Evolutionary conservation across 53 echinoderm and acorn worm genomes (phyloP).

Genomic region (Stichopus horrens): DNA sequence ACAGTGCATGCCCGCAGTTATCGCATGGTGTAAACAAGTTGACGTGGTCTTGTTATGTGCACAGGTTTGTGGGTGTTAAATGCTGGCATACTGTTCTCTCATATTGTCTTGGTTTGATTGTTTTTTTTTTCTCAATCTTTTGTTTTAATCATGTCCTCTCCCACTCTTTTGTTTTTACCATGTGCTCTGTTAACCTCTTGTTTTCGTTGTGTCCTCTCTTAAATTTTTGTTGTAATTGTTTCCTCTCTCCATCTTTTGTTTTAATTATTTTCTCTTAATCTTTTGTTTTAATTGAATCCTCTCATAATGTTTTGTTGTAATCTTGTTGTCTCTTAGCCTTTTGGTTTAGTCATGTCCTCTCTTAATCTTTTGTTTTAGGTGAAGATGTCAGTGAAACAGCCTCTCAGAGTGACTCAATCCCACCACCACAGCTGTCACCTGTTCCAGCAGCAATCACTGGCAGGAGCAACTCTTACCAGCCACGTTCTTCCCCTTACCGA

Average conservation of each 20-base stretch:
- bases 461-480: slow-evolving; percentile 76
- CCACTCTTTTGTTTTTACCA: too few relatives aligned
- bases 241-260: too few relatives aligned
- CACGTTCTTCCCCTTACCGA: slow-evolving; percentile 65
- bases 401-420: slow-evolving; percentile 63
- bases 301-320: too few relatives aligned
- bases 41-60: too few relatives aligned
- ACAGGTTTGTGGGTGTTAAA: too few relatives aligned
- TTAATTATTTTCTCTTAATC: too few relatives aligned
- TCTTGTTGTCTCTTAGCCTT: background rate
- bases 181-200: background rate
- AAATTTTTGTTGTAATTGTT: slow-evolving; percentile 11
- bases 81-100: background rate
- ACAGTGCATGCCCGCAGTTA: too few relatives aligned
- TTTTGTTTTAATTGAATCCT: too few relatives aligned
- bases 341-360: background rate
- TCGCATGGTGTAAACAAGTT: too few relatives aligned
- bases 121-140: too few relatives aligned
- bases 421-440: slow-evolving; percentile 77
- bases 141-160: too few relatives aligned
- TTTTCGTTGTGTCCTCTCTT: background rate
- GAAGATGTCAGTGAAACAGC: slow-evolving; percentile 66
- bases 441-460: slow-evolving; percentile 71
- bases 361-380: slow-evolving; percentile 12
- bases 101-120: too few relatives aligned